These are phyloP conservation scores for Nothobranchius furzeri DNA, from an alignment of 2,113 vertebrate species.

Conservation along the genomic window DNA sequence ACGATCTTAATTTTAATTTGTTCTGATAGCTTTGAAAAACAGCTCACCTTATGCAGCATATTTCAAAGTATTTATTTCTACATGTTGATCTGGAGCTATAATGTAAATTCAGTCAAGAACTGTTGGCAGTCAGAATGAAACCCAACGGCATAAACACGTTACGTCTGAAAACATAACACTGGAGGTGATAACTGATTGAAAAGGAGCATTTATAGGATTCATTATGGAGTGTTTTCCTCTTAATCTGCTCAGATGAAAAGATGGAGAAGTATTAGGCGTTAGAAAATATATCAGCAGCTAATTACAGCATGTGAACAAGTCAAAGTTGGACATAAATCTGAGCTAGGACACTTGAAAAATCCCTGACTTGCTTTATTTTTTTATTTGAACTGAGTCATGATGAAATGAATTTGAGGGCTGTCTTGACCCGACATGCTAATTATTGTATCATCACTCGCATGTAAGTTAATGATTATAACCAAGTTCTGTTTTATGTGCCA, in stretches of 20 bases:
- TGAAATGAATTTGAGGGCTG: not conserved
- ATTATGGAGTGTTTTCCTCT: not conserved
- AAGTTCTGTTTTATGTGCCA: conserved; percentile 23
- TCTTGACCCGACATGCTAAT: conserved; percentile 34
- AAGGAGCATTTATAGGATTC: not conserved
- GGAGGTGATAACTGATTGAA: too few species aligned
- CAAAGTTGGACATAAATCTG: conserved; percentile 11
- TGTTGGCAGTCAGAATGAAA: too few species aligned
- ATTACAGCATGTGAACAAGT: not conserved
- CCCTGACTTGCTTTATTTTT: not conserved
- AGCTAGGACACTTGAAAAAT: conserved; percentile 9
- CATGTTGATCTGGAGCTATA: too few species aligned
- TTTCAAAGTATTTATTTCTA: too few species aligned
- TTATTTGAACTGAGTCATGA: not conserved
- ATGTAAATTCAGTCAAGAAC: too few species aligned
- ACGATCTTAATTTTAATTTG: too few species aligned
- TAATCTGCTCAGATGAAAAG: not conserved
- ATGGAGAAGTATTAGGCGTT: not conserved
- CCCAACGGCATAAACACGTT: too few species aligned
- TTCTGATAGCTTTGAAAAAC: too few species aligned
- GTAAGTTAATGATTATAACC: conserved; percentile 25
- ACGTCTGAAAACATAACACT: too few species aligned
- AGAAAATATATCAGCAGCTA: not conserved
- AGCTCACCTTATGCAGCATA: too few species aligned
- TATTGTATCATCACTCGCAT: conserved; percentile 16